phyloP scores from a whole-genome alignment of 2,888 invertebrate species.

The Oscheius sp. region DNA sequence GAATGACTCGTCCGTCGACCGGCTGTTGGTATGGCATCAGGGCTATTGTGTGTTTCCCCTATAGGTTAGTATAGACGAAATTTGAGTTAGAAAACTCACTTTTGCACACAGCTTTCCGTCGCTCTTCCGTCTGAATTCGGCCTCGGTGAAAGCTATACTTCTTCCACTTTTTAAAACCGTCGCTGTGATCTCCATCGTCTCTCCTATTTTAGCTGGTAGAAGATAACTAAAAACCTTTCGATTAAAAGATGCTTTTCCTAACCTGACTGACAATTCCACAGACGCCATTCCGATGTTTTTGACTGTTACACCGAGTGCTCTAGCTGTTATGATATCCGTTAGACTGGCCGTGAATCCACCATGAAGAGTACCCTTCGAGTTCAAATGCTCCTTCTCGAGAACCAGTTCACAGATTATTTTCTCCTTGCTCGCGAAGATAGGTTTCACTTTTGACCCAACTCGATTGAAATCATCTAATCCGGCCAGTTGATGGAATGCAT shows the following conservation, averaged over 20 bases:
- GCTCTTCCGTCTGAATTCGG: conserved; percentile 61
- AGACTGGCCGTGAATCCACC: conserved; percentile 58
- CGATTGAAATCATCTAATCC: conserved; percentile 60
- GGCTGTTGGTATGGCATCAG: conserved; percentile 35
- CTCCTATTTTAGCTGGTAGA: conserved; percentile 64
- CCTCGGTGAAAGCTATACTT: conserved; percentile 64
- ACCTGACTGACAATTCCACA: conserved; percentile 64
- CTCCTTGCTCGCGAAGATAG: conserved; percentile 50
- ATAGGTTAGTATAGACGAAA: not conserved
- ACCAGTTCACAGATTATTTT: conserved; percentile 60
- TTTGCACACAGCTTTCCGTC: conserved; percentile 64
- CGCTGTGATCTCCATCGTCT: conserved; percentile 58
- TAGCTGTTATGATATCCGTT: conserved; percentile 64
- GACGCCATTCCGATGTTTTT: conserved; percentile 61
- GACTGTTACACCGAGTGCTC: conserved; percentile 58
- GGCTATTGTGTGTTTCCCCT: conserved; percentile 49
- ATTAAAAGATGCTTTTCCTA: not conserved
- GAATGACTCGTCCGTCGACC: conserved; percentile 5
- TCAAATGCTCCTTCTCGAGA: conserved; percentile 61
- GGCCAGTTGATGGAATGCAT: not conserved
- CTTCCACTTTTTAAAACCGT: conserved; percentile 64
- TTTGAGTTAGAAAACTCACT: conserved; percentile 22
- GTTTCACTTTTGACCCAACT: conserved; percentile 57
- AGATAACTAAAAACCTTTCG: conserved; percentile 56
- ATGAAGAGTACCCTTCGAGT: conserved; percentile 51